These are phyloP conservation scores for Hydractinia symbiolongicarpus DNA, from an alignment of 30 jellyfish, hydroid and myxozoan genomes.

Conservation along the genomic window DNA sequence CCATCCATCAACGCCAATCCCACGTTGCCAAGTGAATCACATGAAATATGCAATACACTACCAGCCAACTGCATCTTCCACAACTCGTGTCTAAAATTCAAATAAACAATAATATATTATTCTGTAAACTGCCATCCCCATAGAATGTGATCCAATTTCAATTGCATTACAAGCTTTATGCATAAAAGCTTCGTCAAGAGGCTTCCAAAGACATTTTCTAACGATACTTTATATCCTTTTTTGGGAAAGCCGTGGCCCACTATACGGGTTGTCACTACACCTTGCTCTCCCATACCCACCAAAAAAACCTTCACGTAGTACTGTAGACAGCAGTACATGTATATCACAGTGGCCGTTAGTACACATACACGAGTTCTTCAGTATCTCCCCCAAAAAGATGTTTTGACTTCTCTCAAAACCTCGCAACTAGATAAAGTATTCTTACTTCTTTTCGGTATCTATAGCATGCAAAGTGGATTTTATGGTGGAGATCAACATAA, in stretches of 20 bases:
- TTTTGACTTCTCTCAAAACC: too few relatives aligned
- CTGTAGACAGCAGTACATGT: too few relatives aligned
- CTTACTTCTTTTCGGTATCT: constrained; percentile 62
- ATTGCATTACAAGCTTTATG: not conserved
- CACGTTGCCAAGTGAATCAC: constrained; percentile 63
- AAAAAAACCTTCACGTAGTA: too few relatives aligned
- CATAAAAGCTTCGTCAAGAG: too few relatives aligned
- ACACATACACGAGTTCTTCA: too few relatives aligned
- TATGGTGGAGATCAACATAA: constrained; percentile 75
- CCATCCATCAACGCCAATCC: constrained; percentile 80
- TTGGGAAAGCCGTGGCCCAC: too few relatives aligned
- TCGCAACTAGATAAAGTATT: not conserved
- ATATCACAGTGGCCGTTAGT: too few relatives aligned
- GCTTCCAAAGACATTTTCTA: too few relatives aligned
- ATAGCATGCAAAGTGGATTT: constrained; percentile 61
- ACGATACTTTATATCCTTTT: too few relatives aligned
- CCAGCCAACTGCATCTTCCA: constrained; percentile 76
- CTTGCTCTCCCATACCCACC: not conserved
- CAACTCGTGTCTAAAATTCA: constrained; percentile 46
- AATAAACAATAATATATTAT: not conserved
- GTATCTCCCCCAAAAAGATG: too few relatives aligned
- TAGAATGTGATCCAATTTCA: not conserved
- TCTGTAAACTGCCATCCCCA: not conserved
- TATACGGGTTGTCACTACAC: too few relatives aligned
- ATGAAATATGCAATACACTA: constrained; percentile 56